Evolutionary conservation across 2,888 invertebrate species (phyloP).

Genomic region (Troides aeacus): DNA sequence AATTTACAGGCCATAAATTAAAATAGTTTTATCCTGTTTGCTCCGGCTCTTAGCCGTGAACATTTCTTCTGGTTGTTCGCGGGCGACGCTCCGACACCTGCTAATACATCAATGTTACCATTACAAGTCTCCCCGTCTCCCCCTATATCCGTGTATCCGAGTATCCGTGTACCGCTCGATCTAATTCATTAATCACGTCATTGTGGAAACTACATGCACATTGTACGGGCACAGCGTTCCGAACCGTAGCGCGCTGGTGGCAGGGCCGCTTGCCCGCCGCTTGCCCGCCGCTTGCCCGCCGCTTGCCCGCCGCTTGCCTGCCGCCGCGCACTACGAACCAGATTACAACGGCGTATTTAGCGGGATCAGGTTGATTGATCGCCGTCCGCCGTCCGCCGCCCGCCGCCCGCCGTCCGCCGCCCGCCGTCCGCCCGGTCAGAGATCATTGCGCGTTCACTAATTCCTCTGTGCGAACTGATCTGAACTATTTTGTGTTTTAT

Average conservation of each 20-base stretch:
- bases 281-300: background rate
- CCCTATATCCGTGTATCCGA: no score
- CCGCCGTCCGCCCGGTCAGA: conserved; percentile 49
- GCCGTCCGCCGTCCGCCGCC: conserved; percentile 39
- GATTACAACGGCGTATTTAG: conserved; percentile 59
- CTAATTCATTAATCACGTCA: conserved; percentile 68
- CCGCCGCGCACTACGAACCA: conserved; percentile 28
- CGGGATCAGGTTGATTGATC: conserved; percentile 71
- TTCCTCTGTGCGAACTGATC: conserved; percentile 60
- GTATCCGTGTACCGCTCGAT: conserved; percentile 48
- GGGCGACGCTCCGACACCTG: conserved; percentile 33
- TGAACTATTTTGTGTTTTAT: conserved; percentile 37
- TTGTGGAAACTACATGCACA: conserved; percentile 51
- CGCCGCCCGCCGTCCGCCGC: conserved; percentile 48
- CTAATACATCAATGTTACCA: conserved; percentile 65
- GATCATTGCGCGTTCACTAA: conserved; percentile 63
- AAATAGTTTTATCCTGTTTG: no score
- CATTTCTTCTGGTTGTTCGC: no score
- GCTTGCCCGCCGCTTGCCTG: background rate
- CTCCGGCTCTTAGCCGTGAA: no score
- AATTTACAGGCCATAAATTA: no score
- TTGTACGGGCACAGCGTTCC: conserved; percentile 32
- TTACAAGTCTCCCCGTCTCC: conserved; percentile 54
- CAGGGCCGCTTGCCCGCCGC: conserved; percentile 40
- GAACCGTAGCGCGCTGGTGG: conserved; percentile 36